phyloP scores from a whole-genome alignment of 2,797 vertebrate species.

The Rachycentron canadum region DNA sequence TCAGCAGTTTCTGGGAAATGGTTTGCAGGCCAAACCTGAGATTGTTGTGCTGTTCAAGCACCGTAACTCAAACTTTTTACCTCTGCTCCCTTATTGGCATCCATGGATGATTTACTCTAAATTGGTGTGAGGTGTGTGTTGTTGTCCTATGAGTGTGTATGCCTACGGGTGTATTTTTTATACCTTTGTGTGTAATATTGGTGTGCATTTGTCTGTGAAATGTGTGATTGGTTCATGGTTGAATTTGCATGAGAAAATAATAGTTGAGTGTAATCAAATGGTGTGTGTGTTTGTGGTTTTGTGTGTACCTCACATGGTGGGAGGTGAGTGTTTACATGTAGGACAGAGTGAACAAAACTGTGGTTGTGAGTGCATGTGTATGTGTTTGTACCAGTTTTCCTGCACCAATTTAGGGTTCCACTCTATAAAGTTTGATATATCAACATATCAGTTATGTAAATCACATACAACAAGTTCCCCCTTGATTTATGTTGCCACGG shows the following conservation, averaged over 20 bases:
- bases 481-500: slow-evolving; percentile 72
- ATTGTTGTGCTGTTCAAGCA: slow-evolving; percentile 38
- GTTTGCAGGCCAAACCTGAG: slow-evolving; percentile 40
- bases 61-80: slow-evolving; percentile 69
- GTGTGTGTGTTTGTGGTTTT: slow-evolving; percentile 36
- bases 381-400: slow-evolving; percentile 36
- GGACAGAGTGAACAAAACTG: slow-evolving; percentile 23
- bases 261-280: slow-evolving; percentile 47
- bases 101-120: slow-evolving; percentile 69
- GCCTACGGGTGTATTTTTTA: slow-evolving; percentile 2
- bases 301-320: slow-evolving; percentile 15
- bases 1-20: slow-evolving; percentile 69
- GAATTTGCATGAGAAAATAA: slow-evolving; percentile 69
- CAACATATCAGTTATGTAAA: slow-evolving; percentile 75
- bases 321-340: slow-evolving; percentile 32
- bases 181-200: slow-evolving; percentile 32
- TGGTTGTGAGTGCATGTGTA: slow-evolving; percentile 1
- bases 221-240: slow-evolving; percentile 48
- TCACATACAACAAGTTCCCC: slow-evolving; percentile 61
- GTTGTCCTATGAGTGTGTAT: slow-evolving; percentile 6
- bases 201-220: slow-evolving; percentile 56
- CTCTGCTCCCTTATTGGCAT: slow-evolving; percentile 57
- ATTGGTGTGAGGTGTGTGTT: slow-evolving; percentile 50
- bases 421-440: slow-evolving; percentile 77
- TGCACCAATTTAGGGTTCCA: slow-evolving; percentile 63